Evolutionary conservation across 35 echinoderm and acorn worm species (phyloP).

Genomic region (Apostichopus parvimensis): DNA sequence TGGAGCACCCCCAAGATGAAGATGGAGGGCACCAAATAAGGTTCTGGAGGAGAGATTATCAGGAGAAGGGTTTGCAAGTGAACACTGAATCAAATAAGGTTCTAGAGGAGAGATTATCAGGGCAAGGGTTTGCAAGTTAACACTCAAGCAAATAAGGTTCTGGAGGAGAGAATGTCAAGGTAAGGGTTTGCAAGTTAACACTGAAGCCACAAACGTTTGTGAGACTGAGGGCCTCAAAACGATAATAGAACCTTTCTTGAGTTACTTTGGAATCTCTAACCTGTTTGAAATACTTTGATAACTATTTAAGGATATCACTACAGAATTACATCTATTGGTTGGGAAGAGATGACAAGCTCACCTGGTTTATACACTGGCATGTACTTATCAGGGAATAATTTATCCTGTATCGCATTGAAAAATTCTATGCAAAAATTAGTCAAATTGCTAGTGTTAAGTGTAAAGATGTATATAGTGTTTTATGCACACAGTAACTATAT

Average conservation of each 20-base stretch:
- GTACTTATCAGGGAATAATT: constrained; percentile 5
- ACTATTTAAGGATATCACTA: neutral
- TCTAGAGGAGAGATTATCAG: neutral
- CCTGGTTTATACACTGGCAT: constrained; percentile 84
- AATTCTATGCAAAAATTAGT: too few species aligned
- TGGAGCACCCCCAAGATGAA: constrained; percentile 95
- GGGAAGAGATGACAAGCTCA: constrained; percentile 88
- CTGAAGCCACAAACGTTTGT: too few species aligned
- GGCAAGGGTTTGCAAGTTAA: neutral
- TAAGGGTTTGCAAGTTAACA: neutral
- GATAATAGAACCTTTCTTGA: too few species aligned
- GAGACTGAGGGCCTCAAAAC: too few species aligned
- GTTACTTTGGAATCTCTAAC: too few species aligned
- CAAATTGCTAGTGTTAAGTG: too few species aligned
- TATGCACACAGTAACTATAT: too few species aligned
- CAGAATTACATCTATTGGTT: constrained; percentile 98
- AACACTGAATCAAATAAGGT: too few species aligned
- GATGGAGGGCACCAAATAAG: constrained; percentile 88
- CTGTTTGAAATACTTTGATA: neutral
- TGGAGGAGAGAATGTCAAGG: too few species aligned
- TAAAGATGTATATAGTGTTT: too few species aligned
- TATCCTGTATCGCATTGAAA: too few species aligned
- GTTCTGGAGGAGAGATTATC: constrained; percentile 63
- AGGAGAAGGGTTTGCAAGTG: neutral
- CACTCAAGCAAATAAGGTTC: too few species aligned